Percentiles rank a stretch among this genome's conserved stretches.
These are phyloP conservation scores for Xenopus tropicalis DNA, from an alignment of 2,113 vertebrate genomes.

Conservation along the genomic window UCB_Xtro_10.0 CM004447.2:94059001-94059500, in stretches of 20 bases:
- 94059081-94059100: too few relatives aligned
- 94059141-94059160: constrained; percentile 37
- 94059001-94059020: too few relatives aligned
- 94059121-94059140: constrained; percentile 22
- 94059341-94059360: not conserved
- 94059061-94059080: too few relatives aligned
- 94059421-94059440: not conserved
- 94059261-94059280: not conserved
- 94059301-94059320: not conserved
- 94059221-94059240: constrained; percentile 27
- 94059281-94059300: not conserved
- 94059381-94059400: not conserved
- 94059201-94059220: constrained; percentile 41
- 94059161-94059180: constrained; percentile 41
- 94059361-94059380: not conserved
- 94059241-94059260: not conserved
- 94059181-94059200: constrained; percentile 35
- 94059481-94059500: not conserved
- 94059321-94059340: not conserved
- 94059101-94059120: constrained; percentile 19
- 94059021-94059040: too few relatives aligned
- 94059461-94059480: not conserved
- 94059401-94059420: not conserved
- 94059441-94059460: not conserved
- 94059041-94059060: too few relatives aligned